Evolutionary conservation across 2,113 vertebrate genomes (phyloP), one percentile per base, ranked within the genome.

Genomic region (Platichthys flesus): DNA sequence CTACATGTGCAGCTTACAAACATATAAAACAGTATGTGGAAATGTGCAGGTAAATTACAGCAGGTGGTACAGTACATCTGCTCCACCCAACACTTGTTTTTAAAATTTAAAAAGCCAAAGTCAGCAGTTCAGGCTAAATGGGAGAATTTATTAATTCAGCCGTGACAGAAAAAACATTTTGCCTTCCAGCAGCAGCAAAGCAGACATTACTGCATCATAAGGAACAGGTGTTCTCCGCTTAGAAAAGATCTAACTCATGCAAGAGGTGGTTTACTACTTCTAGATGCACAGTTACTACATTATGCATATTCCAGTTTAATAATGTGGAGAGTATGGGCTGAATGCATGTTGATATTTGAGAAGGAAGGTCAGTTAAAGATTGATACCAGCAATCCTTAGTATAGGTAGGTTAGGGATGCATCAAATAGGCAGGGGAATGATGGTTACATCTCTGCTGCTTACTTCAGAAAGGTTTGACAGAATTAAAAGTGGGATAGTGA

Each of bases 181-280:
- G 45, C 8, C 57, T 49, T 67, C 20, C n/a, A 20, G 59, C 14
- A 45, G 58, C 52, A 74, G 54, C 28, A 45, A 68, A 68, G 12
- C 57, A 47, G n/a, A 58, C 10, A 63, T 67, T 54, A 60, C n/a
- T 83, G 57, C 16, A 79, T 52, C 74, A 74, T 45, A 59, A 74
- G 61, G 58, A 79, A 57, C 66, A 79, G 71, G 47, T 81, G 77
- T 6, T 59, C 51, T 54, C 51, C 7, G 57, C 4, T 28, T 62
- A 40, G 31, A 20, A 20, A 37, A 20, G 9, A 14, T 28, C 6
- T 37, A 20, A 61, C 16, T 40, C 20, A 28, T 5, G 12, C 58
- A 78, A 18, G 60, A 65, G 12, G 18, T 26, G 14, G 28, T 13
- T 23, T 62, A n/a, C 37, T 40, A 63, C 18, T 23, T 15, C 1